Percentiles rank a stretch among this genome's conserved stretches.
These are phyloP conservation scores for Falco biarmicus DNA, from an alignment of 2,797 vertebrate genomes.

Conservation along the genomic window DNA sequence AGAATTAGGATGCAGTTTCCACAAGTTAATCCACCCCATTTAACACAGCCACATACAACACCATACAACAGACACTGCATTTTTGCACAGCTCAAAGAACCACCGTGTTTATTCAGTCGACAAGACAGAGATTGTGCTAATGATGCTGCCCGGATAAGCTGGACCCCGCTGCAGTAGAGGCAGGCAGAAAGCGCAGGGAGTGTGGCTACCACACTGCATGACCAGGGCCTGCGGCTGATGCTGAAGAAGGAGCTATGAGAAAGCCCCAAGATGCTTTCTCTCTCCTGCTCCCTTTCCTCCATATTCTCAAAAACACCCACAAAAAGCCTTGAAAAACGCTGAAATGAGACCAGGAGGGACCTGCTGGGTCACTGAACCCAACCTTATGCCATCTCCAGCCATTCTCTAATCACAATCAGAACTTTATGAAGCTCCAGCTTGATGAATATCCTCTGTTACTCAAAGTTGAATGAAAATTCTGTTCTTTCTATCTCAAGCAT, in stretches of 20 bases:
- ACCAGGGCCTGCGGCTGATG: background rate
- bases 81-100: background rate
- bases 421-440: background rate
- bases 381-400: background rate
- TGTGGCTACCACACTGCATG: accelerated
- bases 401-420: background rate
- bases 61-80: background rate
- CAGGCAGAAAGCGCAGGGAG: background rate
- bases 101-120: accelerated
- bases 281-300: background rate
- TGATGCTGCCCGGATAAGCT: background rate
- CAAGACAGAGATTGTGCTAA: background rate
- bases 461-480: background rate
- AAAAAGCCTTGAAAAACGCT: background rate
- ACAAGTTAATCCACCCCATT: background rate
- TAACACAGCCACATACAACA: background rate
- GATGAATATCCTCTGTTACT: background rate
- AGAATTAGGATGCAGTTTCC: constrained; percentile 20
- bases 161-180: background rate
- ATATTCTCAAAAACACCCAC: background rate
- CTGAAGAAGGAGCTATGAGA: background rate
- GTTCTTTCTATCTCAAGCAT: background rate
- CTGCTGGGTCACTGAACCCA: background rate
- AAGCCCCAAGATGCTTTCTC: background rate
- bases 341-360: background rate